Evolutionary conservation across 2,797 vertebrate species (phyloP).

Genomic region (Fistularia commersonii): DNA sequence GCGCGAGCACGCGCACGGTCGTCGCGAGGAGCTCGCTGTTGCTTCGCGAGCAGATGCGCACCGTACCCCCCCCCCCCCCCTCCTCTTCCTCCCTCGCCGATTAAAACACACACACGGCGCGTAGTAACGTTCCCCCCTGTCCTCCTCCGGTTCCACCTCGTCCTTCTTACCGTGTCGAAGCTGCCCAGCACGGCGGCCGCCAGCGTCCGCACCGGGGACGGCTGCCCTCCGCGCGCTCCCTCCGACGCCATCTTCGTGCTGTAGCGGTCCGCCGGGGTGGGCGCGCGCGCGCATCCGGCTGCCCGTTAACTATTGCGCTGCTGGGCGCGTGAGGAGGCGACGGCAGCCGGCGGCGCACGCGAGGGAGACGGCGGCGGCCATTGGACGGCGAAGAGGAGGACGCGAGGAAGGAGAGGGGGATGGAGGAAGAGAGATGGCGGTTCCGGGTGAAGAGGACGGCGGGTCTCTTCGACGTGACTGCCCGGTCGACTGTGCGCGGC

Average conservation of each 20-base stretch:
- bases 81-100: too few relatives aligned
- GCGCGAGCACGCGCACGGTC: too few relatives aligned
- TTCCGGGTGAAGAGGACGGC: too few relatives aligned
- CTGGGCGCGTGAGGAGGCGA: conserved; percentile 49
- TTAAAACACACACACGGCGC: too few relatives aligned
- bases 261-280: conserved; percentile 77
- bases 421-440: too few relatives aligned
- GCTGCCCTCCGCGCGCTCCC: conserved; percentile 86
- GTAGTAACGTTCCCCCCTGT: neutral
- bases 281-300: conserved; percentile 64
- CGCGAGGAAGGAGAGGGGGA: neutral
- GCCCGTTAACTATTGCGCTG: conserved; percentile 70
- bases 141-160: neutral
- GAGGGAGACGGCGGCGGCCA: neutral
- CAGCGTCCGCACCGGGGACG: conserved; percentile 77
- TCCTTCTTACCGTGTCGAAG: conserved; percentile 73
- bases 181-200: conserved; percentile 71
- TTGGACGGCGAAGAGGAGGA: neutral
- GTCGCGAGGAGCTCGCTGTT: conserved; percentile 33
- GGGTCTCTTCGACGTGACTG: too few relatives aligned
- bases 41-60: conserved; percentile 49
- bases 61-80: conserved; percentile 3
- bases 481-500: too few relatives aligned
- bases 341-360: conserved; percentile 33
- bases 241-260: conserved; percentile 96